phyloP scores from a whole-genome alignment of 2,888 invertebrate genomes.

The Acrobeloides nanus region DNA sequence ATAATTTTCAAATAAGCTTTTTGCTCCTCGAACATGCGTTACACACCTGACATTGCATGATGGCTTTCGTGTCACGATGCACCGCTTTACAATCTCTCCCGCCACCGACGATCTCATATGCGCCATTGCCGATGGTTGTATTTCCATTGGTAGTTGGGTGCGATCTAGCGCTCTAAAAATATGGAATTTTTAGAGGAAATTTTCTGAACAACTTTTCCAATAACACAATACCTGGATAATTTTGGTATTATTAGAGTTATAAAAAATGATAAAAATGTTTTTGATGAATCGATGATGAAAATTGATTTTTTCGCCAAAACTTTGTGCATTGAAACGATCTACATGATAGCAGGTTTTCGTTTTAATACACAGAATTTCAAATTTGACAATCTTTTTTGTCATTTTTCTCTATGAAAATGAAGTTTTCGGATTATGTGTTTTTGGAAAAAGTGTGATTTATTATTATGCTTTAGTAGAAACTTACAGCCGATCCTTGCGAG shows the following conservation, averaged over 20 bases:
- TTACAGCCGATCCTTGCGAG: slow-evolving; percentile 12
- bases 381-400: too few relatives aligned
- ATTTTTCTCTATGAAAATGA: too few relatives aligned
- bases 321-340: too few relatives aligned
- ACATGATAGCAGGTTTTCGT: too few relatives aligned
- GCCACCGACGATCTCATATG: slow-evolving; percentile 17
- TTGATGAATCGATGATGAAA: background rate
- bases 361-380: too few relatives aligned
- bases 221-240: too few relatives aligned
- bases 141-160: slow-evolving; percentile 1
- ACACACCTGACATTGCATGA: slow-evolving; percentile 21
- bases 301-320: too few relatives aligned
- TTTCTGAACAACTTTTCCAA: too few relatives aligned
- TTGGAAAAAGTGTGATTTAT: background rate
- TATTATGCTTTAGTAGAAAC: background rate
- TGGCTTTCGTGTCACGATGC: slow-evolving; percentile 15
- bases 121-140: slow-evolving; percentile 12
- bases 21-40: slow-evolving; percentile 15
- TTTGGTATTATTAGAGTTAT: too few relatives aligned
- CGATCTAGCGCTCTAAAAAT: slow-evolving; percentile 9
- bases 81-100: slow-evolving; percentile 26
- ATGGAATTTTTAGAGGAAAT: too few relatives aligned
- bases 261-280: slow-evolving; percentile 5
- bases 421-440: slow-evolving; percentile 1
- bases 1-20: slow-evolving; percentile 3